These are phyloP conservation scores for Cactoblastis cactorum DNA, from an alignment of 2,888 invertebrate species.

Conservation along the genomic window DNA sequence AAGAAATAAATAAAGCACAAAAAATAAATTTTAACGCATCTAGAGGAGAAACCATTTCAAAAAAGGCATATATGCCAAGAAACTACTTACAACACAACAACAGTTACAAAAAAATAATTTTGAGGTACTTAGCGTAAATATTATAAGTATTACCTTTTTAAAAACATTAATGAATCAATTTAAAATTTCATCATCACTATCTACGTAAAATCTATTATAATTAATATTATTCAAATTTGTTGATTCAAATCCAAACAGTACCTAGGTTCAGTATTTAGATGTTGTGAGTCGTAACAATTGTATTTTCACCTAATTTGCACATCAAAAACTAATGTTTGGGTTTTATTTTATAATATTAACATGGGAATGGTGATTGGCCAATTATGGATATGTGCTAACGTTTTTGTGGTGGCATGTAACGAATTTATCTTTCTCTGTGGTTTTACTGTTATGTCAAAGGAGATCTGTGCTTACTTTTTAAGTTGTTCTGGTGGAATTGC, in stretches of 20 bases:
- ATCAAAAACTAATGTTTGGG: constrained; percentile 31
- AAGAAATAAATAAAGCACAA: too few species aligned
- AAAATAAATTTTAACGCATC: too few species aligned
- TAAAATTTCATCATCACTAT: too few species aligned
- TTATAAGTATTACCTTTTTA: too few species aligned
- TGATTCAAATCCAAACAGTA: constrained; percentile 51
- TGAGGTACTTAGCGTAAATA: too few species aligned
- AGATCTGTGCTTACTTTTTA: constrained; percentile 24
- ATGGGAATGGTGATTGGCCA: constrained; percentile 44
- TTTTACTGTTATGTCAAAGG: constrained; percentile 23
- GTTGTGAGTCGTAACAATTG: constrained; percentile 39
- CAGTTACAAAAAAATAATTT: too few species aligned
- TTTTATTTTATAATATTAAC: constrained; percentile 37
- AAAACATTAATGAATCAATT: too few species aligned
- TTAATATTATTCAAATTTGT: not conserved
- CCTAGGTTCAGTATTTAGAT: constrained; percentile 31
- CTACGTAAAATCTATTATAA: too few species aligned
- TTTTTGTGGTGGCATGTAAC: constrained; percentile 60
- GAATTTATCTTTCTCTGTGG: constrained; percentile 27
- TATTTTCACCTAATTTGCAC: constrained; percentile 42
- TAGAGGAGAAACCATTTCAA: too few species aligned
- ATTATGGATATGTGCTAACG: constrained; percentile 56
- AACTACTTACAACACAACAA: too few species aligned
- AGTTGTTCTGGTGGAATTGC: constrained; percentile 18
- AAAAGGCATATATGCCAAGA: too few species aligned